Conservation (phyloP, 1,140 invertebrate species). For the Leptinotarsa defecta region DNA sequence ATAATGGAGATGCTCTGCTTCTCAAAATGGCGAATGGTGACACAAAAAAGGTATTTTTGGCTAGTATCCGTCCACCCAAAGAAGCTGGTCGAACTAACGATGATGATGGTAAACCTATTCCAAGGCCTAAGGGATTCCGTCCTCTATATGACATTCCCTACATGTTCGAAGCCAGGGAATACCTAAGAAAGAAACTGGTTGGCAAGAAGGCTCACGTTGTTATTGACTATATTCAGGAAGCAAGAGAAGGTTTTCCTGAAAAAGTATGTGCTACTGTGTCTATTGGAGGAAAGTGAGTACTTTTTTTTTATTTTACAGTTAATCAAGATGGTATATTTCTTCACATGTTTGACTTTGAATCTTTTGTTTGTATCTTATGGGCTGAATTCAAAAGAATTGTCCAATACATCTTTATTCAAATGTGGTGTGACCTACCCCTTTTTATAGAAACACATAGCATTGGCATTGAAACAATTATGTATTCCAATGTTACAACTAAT, state of each 20-base stretch:
- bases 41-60: constrained; percentile 91
- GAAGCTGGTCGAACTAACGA: constrained; percentile 59
- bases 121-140: constrained; percentile 70
- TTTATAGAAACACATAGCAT: too few species aligned
- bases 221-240: constrained; percentile 96
- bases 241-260: constrained; percentile 90
- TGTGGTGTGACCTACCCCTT: too few species aligned
- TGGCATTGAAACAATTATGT: too few species aligned
- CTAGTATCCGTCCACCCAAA: constrained; percentile 92
- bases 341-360: too few species aligned
- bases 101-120: constrained; percentile 67
- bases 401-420: too few species aligned
- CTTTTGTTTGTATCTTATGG: too few species aligned
- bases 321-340: too few species aligned
- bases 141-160: constrained; percentile 97
- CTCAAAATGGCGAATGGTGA: constrained; percentile 80
- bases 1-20: constrained; percentile 91
- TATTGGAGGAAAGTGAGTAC: constrained; percentile 77
- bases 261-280: constrained; percentile 94
- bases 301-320: constrained; percentile 12
- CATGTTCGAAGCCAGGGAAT: constrained; percentile 98
- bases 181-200: constrained; percentile 92
- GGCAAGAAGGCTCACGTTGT: constrained; percentile 93
- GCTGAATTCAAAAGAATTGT: too few species aligned
- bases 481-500: too few species aligned